These are phyloP conservation scores for Leptonema lineaticorne DNA, from an alignment of 1,140 invertebrate species.

Conservation along the genomic window DNA sequence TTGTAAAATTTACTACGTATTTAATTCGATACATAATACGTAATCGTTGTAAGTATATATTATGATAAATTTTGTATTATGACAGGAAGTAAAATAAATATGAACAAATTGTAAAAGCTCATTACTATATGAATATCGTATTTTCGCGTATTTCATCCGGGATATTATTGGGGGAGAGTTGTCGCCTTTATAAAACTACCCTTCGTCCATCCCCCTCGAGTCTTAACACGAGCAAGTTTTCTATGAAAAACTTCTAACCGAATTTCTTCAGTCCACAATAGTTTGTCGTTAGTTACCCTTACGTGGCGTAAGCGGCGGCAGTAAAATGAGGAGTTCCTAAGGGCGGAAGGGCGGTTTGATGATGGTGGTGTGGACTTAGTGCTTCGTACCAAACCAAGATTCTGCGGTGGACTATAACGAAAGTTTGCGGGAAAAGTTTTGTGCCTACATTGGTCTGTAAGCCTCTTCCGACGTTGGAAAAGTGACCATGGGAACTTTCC, in stretches of 20 bases:
- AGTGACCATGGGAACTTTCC: slow-evolving; percentile 11
- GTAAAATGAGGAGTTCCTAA: neutral
- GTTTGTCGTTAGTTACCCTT: slow-evolving; percentile 1
- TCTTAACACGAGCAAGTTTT: neutral
- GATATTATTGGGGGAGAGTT: neutral
- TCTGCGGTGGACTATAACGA: slow-evolving; percentile 1
- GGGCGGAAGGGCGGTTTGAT: neutral
- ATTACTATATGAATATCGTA: no score
- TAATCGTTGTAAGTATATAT: no score
- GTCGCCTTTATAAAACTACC: neutral
- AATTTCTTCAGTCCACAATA: slow-evolving; percentile 6
- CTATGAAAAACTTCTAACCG: slow-evolving; percentile 1
- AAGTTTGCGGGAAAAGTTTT: slow-evolving; percentile 13
- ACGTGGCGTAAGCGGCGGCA: neutral
- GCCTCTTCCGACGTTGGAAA: neutral
- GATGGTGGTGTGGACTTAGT: neutral
- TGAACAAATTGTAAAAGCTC: no score
- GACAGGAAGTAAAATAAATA: no score
- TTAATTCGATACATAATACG: no score
- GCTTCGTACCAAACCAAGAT: slow-evolving; percentile 2
- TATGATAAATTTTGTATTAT: no score
- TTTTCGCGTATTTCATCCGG: neutral
- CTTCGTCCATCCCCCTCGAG: neutral
- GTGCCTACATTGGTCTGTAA: slow-evolving; percentile 1
- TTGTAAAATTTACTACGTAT: no score